Conservation (phyloP, 2,888 invertebrate species). For the Thera obeliscata region DNA sequence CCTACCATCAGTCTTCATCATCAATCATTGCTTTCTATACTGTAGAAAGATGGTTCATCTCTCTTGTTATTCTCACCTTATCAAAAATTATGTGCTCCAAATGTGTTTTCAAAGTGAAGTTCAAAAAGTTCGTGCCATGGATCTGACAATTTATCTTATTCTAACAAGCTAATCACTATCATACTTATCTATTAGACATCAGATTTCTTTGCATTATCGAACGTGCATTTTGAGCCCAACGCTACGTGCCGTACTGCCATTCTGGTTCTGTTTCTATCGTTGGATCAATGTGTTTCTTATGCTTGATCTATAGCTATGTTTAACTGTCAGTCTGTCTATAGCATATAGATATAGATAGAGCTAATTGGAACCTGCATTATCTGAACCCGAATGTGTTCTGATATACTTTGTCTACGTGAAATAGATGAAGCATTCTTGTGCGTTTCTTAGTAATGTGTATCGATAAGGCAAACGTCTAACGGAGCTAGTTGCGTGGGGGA, state of each 20-base stretch:
- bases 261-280: conserved; percentile 12
- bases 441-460: conserved; percentile 49
- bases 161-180: conserved; percentile 34
- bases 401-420: conserved; percentile 19
- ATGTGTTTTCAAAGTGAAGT: conserved; percentile 2
- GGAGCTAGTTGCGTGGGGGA: conserved; percentile 82
- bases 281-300: conserved; percentile 5
- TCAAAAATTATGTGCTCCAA: conserved; percentile 7
- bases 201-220: conserved; percentile 41
- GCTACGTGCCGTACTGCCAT: conserved; percentile 29
- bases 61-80: conserved; percentile 12
- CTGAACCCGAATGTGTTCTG: conserved; percentile 5
- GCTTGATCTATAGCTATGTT: neutral
- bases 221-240: conserved; percentile 36
- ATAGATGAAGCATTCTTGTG: conserved; percentile 21
- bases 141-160: conserved; percentile 34
- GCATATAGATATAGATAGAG: neutral
- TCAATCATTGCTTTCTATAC: conserved; percentile 43
- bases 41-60: conserved; percentile 25
- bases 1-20: conserved; percentile 35
- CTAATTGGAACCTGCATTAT: conserved; percentile 11
- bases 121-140: conserved; percentile 35
- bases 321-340: conserved; percentile 11
- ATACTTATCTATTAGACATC: conserved; percentile 31
- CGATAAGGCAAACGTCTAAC: conserved; percentile 74